A percentile compares a stretch with the other conserved stretches of the same genome.
Evolutionary conservation across 2,888 invertebrate species (phyloP).

Genomic region (Nomada fabriciana): DNA sequence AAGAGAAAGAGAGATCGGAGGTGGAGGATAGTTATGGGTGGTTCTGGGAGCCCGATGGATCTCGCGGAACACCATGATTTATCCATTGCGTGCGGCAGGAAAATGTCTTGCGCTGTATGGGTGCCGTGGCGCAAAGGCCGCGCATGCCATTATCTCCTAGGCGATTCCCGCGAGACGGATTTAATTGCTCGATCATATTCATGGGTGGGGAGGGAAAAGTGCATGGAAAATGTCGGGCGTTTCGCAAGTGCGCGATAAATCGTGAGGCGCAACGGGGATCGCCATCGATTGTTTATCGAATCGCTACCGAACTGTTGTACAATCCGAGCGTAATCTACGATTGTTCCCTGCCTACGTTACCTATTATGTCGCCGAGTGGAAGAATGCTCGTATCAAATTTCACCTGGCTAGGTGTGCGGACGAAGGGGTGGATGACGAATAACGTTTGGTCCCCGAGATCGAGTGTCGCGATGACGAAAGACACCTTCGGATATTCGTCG

Average conservation of each 20-base stretch:
- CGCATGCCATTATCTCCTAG: slow-evolving; percentile 54
- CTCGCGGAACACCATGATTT: slow-evolving; percentile 48
- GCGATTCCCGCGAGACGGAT: slow-evolving; percentile 51
- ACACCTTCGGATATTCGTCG: not conserved
- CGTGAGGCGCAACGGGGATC: slow-evolving; percentile 25
- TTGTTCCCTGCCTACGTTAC: slow-evolving; percentile 50
- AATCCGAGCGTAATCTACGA: slow-evolving; percentile 53
- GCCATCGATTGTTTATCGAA: slow-evolving; percentile 63
- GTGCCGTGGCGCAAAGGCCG: slow-evolving; percentile 49
- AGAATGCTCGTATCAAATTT: slow-evolving; percentile 49
- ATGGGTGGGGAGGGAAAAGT: not conserved
- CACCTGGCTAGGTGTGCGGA: slow-evolving; percentile 11
- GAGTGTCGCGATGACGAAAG: slow-evolving; percentile 4
- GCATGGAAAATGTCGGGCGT: slow-evolving; percentile 52
- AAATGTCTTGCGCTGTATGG: slow-evolving; percentile 45
- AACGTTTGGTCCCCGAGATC: not conserved
- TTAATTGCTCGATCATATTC: slow-evolving; percentile 65
- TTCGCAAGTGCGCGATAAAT: slow-evolving; percentile 60
- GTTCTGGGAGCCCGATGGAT: slow-evolving; percentile 55
- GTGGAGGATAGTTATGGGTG: slow-evolving; percentile 21
- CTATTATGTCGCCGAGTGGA: slow-evolving; percentile 44
- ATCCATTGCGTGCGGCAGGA: slow-evolving; percentile 55
- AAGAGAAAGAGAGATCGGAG: slow-evolving; percentile 4
- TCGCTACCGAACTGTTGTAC: slow-evolving; percentile 60
- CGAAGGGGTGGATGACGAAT: slow-evolving; percentile 5